These are phyloP conservation scores for Omphaloscelis lunosa DNA, from an alignment of 2,888 invertebrate genomes.

Conservation along the genomic window DNA sequence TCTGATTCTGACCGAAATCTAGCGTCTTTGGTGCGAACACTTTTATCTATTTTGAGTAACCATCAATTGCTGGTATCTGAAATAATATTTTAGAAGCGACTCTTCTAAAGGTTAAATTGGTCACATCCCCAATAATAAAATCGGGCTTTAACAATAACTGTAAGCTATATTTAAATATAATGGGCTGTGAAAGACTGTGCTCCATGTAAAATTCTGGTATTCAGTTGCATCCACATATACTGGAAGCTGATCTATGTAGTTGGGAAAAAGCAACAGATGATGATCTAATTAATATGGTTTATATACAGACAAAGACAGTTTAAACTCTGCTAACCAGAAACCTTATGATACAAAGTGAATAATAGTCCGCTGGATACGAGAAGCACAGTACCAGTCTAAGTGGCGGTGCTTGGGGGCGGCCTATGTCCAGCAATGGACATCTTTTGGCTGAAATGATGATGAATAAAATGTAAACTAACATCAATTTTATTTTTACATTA, in stretches of 20 bases:
- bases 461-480: background rate
- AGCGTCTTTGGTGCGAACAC: background rate
- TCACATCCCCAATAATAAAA: background rate
- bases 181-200: background rate
- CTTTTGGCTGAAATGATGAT: no score
- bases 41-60: background rate
- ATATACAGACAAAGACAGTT: background rate
- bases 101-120: no score
- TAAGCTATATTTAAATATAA: background rate
- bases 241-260: background rate
- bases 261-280: no score
- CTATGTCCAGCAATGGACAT: no score
- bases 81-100: background rate
- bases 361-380: no score
- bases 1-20: background rate
- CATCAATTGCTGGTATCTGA: background rate
- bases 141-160: no score
- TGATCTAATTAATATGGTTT: no score
- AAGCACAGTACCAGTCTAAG: no score
- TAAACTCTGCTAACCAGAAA: background rate
- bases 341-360: no score
- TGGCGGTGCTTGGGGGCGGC: no score
- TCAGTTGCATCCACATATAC: background rate
- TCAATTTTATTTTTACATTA: slow-evolving; percentile 76
- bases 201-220: background rate